Percentiles rank a stretch among this genome's conserved stretches.
Evolutionary conservation across 2,888 invertebrate genomes (phyloP).

Genomic region (Tortricodes alternella): DNA sequence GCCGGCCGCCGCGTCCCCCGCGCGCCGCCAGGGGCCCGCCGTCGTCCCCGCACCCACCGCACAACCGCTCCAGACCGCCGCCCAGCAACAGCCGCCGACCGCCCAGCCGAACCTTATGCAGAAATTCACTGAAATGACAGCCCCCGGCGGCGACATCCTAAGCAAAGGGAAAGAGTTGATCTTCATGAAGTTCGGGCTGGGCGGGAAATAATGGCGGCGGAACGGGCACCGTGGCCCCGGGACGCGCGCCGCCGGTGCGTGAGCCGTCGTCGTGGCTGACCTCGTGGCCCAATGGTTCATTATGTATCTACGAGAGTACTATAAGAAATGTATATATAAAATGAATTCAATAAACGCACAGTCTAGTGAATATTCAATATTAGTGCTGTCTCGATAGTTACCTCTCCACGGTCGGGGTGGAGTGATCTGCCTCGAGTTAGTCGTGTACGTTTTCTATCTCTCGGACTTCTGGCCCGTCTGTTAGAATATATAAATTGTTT

Average conservation of each 20-base stretch:
- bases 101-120: conserved; percentile 91
- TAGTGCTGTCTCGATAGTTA: conserved; percentile 72
- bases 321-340: conserved; percentile 72
- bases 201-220: conserved; percentile 85
- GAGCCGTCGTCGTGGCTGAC: conserved; percentile 28
- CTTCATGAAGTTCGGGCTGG: conserved; percentile 96
- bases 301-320: conserved; percentile 54
- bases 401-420: conserved; percentile 58
- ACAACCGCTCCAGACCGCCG: conserved; percentile 53
- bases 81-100: conserved; percentile 67
- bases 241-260: conserved; percentile 35
- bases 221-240: conserved; percentile 53
- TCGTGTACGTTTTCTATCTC: conserved; percentile 67
- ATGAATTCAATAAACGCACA: conserved; percentile 78
- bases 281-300: conserved; percentile 47
- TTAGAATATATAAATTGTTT: conserved; percentile 71
- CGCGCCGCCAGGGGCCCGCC: conserved; percentile 75
- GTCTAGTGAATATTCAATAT: conserved; percentile 78
- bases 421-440: conserved; percentile 64
- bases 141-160: conserved; percentile 94
- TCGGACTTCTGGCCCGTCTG: conserved; percentile 65
- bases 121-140: conserved; percentile 94
- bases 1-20: conserved; percentile 53
- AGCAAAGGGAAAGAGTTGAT: conserved; percentile 97
- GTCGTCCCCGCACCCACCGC: conserved; percentile 75